Evolutionary conservation across 2,888 invertebrate species (phyloP), one percentile per base, ranked within the genome.

Genomic region (Plemyria rubiginata): DNA sequence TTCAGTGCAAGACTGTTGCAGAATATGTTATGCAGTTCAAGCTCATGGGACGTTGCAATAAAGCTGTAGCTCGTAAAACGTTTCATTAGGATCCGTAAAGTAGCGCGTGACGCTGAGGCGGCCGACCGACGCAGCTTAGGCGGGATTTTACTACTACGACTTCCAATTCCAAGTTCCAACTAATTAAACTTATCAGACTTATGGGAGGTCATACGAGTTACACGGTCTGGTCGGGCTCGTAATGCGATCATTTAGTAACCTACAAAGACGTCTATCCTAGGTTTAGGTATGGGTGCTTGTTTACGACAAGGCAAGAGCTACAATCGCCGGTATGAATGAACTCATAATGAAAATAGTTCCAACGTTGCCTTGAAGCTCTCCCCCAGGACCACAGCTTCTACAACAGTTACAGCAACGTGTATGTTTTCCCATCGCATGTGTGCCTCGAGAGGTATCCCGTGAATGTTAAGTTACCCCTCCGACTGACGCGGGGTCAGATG

Each of bases 401-500:
- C 13, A 29, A 40, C 16, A 61, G 61, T 53, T 48, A n/a, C n/a
- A 15, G 65, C 67, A 65, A 67, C 58, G 77, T 66, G 72, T 75
- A 62, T 75, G 66, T 76, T 72, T 77, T 74, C 78, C 74, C 77
- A 73, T 77, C 74, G 81, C 77, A 79, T 81, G 78, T 80, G 81
- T 81, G 81, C 82, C 81, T 77, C 80, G 79, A 72, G 79, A 73
- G 77, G 76, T 78, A 79, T 79, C 81, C 75, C 65, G 79, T 81
- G 85, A 85, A 85, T 84, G 82, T 74, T 80, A 84, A 85, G 80
- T 81, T 74, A 73, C 56, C 57, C 62, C 78, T 78, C 80, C 72
- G 36, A 38, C 36, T 38, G 11, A 38, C 32, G 60, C 61, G 62
- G 54, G 54, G 60, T 43, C 61, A 49, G 66, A 66, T 64, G 79